phyloP scores from a whole-genome alignment of 2,113 vertebrate genomes.

The Aepyceros melampus region DNA sequence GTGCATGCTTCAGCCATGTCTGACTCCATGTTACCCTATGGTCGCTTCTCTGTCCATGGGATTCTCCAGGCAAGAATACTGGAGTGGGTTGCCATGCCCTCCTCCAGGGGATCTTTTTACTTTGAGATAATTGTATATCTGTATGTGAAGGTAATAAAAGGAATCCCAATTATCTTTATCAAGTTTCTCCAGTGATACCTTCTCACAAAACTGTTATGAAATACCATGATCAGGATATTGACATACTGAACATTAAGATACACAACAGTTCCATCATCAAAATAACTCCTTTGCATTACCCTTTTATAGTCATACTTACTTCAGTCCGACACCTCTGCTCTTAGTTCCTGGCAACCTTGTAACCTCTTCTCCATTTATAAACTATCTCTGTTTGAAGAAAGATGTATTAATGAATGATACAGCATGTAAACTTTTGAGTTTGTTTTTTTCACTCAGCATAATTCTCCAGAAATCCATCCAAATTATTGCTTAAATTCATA shows the following conservation, averaged over 20 bases:
- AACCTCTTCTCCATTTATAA: neutral
- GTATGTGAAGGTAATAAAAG: neutral
- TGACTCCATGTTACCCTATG: rapidly evolving
- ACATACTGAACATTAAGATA: neutral
- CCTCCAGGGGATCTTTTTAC: neutral
- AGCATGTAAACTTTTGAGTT: neutral
- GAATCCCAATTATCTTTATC: neutral
- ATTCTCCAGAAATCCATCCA: neutral
- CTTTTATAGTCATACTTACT: neutral
- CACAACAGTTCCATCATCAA: neutral
- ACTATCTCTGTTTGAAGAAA: neutral
- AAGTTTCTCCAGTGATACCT: neutral
- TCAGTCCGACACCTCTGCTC: neutral
- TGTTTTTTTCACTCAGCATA: neutral
- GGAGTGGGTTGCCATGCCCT: neutral
- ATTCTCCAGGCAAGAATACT: neutral
- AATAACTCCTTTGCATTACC: neutral
- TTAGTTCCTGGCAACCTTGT: neutral
- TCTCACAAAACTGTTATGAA: neutral
- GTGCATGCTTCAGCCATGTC: neutral
- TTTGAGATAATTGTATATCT: neutral
- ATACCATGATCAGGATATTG: neutral
- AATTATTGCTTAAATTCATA: neutral
- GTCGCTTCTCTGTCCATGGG: neutral
- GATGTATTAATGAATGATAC: neutral